A percentile compares a stretch with the other conserved stretches of the same genome.
phyloP scores from a whole-genome alignment of 2,888 invertebrate genomes.

The Lithodes maja region DNA sequence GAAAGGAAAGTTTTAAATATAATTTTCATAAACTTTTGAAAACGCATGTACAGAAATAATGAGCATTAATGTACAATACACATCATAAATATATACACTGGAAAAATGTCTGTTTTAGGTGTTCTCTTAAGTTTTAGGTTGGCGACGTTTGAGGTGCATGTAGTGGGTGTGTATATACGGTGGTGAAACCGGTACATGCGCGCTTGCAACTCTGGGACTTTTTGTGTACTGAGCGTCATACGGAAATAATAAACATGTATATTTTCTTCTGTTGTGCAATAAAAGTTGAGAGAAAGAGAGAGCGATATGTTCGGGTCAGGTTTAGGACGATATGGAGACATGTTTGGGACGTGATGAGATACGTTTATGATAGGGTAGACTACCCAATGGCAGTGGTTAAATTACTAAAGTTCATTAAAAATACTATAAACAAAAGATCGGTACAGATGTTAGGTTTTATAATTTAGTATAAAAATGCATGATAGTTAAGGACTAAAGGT shows the following conservation, averaged over 20 bases:
- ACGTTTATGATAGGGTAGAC: too few species aligned
- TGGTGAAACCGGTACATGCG: constrained; percentile 14
- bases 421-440: too few species aligned
- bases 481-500: too few species aligned
- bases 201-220: constrained; percentile 5
- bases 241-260: constrained; percentile 18
- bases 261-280: constrained; percentile 23
- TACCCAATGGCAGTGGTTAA: too few species aligned
- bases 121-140: neutral
- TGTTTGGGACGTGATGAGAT: too few species aligned
- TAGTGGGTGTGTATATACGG: constrained; percentile 21
- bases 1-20: neutral
- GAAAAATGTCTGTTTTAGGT: neutral
- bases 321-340: too few species aligned
- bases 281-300: neutral
- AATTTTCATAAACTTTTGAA: neutral
- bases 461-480: too few species aligned
- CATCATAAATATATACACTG: neutral
- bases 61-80: constrained; percentile 13
- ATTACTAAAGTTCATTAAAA: too few species aligned
- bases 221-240: constrained; percentile 17
- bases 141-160: constrained; percentile 2
- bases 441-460: too few species aligned
- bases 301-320: too few species aligned
- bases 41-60: neutral